phyloP scores from a whole-genome alignment of 1,140 invertebrate genomes.

The Stegodyphus dumicola region DNA sequence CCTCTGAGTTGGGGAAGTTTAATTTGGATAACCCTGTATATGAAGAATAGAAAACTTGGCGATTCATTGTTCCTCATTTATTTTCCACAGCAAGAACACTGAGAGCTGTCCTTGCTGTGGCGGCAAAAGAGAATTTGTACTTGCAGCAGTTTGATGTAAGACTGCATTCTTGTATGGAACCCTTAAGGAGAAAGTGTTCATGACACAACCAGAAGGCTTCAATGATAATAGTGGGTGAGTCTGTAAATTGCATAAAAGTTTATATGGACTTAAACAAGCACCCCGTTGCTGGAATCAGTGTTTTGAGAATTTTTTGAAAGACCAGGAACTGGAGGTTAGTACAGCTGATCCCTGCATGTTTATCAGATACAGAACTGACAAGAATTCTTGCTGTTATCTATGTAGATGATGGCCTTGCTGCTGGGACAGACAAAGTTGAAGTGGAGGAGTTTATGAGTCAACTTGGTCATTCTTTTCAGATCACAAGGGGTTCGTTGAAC shows the following conservation, averaged over 20 bases:
- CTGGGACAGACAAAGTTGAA: conserved; percentile 51
- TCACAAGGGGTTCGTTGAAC: conserved; percentile 9
- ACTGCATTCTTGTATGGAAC: conserved; percentile 62
- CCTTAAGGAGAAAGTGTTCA: conserved; percentile 61
- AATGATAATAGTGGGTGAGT: no score
- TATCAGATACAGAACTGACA: neutral
- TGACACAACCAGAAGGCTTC: conserved; percentile 66
- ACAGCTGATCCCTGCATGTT: conserved; percentile 53
- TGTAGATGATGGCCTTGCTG: conserved; percentile 71
- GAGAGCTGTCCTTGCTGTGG: no score
- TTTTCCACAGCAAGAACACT: no score
- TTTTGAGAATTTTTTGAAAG: conserved; percentile 16
- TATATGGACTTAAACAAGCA: conserved; percentile 70
- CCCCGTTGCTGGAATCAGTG: conserved; percentile 67
- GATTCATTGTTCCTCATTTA: no score
- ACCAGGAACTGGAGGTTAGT: neutral
- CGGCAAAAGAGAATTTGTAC: no score
- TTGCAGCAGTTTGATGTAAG: no score
- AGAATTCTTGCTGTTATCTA: conserved; percentile 67
- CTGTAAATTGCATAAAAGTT: no score
- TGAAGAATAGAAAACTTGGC: no score
- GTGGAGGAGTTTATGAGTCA: conserved; percentile 19
- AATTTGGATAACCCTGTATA: no score
- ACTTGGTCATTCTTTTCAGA: conserved; percentile 37
- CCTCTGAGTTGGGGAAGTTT: no score